Evolutionary conservation across 2,797 vertebrate species (phyloP).

Genomic region (Siniperca undulata): DNA sequence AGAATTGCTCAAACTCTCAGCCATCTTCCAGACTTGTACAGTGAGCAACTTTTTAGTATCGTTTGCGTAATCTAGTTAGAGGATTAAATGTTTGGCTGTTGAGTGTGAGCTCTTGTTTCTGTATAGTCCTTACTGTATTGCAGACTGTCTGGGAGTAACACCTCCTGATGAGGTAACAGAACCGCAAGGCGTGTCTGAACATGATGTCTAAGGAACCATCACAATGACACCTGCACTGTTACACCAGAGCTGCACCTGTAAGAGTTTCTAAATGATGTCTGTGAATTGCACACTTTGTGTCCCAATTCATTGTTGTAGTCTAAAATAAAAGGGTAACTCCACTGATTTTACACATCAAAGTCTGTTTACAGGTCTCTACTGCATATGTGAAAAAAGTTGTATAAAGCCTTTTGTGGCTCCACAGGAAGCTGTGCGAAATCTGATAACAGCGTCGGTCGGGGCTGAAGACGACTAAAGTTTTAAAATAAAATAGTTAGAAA

Average conservation of each 20-base stretch:
- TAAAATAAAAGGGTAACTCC: not conserved
- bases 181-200: conserved; percentile 65
- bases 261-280: conserved; percentile 33
- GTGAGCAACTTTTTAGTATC: conserved; percentile 41
- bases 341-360: not conserved
- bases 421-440: not conserved
- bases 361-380: not conserved
- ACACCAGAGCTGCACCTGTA: conserved; percentile 45
- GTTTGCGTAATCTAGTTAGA: conserved; percentile 41
- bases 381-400: not conserved
- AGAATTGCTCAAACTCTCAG: conserved; percentile 15
- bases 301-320: not conserved
- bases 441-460: not conserved
- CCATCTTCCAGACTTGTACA: conserved; percentile 18
- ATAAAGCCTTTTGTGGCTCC: not conserved
- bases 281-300: not conserved
- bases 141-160: conserved; percentile 39
- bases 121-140: conserved; percentile 21
- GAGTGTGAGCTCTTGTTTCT: conserved; percentile 41
- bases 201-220: conserved; percentile 54
- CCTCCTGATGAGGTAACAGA: conserved; percentile 57
- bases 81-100: conserved; percentile 28
- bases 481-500: not conserved
- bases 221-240: conserved; percentile 61
- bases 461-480: not conserved